phyloP scores from a whole-genome alignment of 2,888 invertebrate genomes.

The Ormyrus nitidulus region DNA sequence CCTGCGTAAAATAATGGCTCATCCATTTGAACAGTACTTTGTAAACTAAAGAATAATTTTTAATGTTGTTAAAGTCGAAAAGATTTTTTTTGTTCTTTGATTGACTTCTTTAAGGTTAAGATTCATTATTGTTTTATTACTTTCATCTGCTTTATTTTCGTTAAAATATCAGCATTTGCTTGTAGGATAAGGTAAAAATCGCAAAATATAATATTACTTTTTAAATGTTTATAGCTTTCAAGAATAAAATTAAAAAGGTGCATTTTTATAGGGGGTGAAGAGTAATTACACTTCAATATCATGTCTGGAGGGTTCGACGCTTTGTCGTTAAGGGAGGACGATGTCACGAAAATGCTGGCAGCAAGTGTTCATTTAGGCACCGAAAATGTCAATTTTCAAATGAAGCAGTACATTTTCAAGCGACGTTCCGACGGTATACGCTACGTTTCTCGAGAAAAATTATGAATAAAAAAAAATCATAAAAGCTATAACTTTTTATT shows the following conservation, averaged over 20 bases:
- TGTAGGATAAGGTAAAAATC: too few relatives aligned
- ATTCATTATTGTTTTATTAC: too few relatives aligned
- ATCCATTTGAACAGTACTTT: too few relatives aligned
- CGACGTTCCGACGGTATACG: conserved; percentile 87
- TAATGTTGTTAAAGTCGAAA: too few relatives aligned
- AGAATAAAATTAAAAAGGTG: not conserved
- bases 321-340: conserved; percentile 95
- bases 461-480: not conserved
- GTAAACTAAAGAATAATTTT: too few relatives aligned
- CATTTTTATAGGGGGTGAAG: conserved; percentile 78
- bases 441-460: not conserved
- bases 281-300: conserved; percentile 82
- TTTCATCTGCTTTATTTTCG: too few relatives aligned
- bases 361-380: conserved; percentile 96
- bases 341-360: conserved; percentile 98
- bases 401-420: conserved; percentile 98
- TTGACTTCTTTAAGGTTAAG: too few relatives aligned
- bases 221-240: too few relatives aligned
- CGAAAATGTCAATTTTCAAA: conserved; percentile 96
- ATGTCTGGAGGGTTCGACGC: conserved; percentile 98
- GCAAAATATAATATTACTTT: too few relatives aligned
- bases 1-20: too few relatives aligned
- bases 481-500: conserved; percentile 55
- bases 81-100: too few relatives aligned
- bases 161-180: too few relatives aligned